phyloP scores from a whole-genome alignment of 2,797 vertebrate species.

The Cuniculus paca region DNA sequence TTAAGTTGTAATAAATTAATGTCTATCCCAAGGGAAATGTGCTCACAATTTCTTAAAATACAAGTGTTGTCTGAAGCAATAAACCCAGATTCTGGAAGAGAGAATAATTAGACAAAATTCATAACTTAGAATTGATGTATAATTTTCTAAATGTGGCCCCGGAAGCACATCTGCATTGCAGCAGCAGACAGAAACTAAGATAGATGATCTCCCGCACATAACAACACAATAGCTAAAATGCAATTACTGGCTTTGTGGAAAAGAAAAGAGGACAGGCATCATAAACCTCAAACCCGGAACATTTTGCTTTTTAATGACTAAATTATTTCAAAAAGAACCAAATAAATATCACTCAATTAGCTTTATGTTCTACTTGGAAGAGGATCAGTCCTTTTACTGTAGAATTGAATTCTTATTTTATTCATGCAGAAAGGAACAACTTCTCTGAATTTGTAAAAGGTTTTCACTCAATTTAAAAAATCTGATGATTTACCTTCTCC shows the following conservation, averaged over 20 bases:
- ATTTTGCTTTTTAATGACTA: constrained; percentile 54
- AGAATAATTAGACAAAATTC: constrained; percentile 56
- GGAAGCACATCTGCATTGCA: background rate
- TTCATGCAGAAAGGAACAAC: background rate
- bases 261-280: constrained; percentile 10
- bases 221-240: background rate
- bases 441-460: constrained; percentile 1
- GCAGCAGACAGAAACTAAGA: background rate
- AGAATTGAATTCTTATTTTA: constrained; percentile 38
- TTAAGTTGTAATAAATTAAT: constrained; percentile 59
- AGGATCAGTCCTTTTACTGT: background rate
- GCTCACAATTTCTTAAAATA: constrained; percentile 39
- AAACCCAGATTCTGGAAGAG: constrained; percentile 3
- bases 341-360: constrained; percentile 58
- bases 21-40: constrained; percentile 31
- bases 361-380: background rate
- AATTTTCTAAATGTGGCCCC: constrained; percentile 19
- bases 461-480: constrained; percentile 23
- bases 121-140: background rate
- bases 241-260: constrained; percentile 38
- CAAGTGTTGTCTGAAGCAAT: background rate
- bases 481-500: background rate
- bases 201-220: background rate
- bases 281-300: constrained; percentile 54
- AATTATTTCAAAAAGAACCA: constrained; percentile 45